Conservation (phyloP, 2,797 vertebrate species). For the Hapalemur alaotrensis region DNA sequence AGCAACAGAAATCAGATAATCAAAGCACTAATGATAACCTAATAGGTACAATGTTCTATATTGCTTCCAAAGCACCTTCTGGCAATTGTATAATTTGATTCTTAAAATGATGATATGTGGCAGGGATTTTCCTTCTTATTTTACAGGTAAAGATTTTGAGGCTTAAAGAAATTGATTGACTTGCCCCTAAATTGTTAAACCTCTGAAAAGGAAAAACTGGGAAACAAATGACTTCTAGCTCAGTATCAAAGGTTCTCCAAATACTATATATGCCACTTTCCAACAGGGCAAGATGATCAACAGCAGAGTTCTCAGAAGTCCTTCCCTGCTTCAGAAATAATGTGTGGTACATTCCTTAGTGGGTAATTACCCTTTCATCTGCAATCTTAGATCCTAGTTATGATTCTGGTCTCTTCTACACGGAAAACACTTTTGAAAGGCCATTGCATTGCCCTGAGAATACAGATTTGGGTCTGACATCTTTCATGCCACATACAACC, state of each 20-base stretch:
- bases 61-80: constrained; percentile 71
- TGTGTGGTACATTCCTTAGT: not conserved
- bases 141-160: constrained; percentile 1
- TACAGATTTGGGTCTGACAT: constrained; percentile 42
- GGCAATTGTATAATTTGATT: constrained; percentile 59
- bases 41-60: constrained; percentile 65
- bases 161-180: constrained; percentile 1
- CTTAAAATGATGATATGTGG: constrained; percentile 18
- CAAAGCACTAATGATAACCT: constrained; percentile 67
- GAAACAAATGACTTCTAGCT: not conserved
- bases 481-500: not conserved
- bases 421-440: constrained; percentile 57
- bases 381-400: constrained; percentile 28
- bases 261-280: not conserved
- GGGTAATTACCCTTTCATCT: constrained; percentile 53
- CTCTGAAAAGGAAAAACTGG: not conserved
- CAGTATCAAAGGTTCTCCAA: not conserved
- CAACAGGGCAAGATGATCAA: not conserved
- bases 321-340: not conserved
- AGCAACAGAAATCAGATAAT: constrained; percentile 67
- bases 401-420: constrained; percentile 45
- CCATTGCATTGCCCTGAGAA: not conserved
- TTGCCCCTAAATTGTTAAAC: not conserved
- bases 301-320: not conserved
- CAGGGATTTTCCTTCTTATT: not conserved